Conservation (phyloP, 2,113 vertebrate species). For the Cyrtonyx montezumae region DNA sequence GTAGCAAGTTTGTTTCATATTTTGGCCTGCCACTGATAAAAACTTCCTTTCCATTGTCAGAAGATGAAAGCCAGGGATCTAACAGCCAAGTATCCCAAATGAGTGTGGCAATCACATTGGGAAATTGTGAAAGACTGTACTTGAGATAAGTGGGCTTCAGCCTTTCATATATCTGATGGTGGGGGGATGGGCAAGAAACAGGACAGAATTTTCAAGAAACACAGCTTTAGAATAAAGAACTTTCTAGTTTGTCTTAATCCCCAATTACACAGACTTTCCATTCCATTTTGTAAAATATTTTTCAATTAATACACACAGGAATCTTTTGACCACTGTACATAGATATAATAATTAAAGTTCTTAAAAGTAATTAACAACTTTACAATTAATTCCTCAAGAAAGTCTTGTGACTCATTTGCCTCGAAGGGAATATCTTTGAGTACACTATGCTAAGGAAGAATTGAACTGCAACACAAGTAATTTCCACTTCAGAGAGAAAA, state of each 20-base stretch:
- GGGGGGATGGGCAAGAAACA: not conserved
- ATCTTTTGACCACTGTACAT: not conserved
- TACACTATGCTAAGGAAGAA: not conserved
- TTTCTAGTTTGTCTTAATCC: not conserved
- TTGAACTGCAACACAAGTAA: not conserved
- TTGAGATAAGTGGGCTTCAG: slow-evolving; percentile 58
- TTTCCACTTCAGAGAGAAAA: not conserved
- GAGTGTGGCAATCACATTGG: slow-evolving; percentile 40
- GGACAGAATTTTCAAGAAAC: not conserved
- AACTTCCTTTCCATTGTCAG: slow-evolving; percentile 30
- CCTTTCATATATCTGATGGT: slow-evolving; percentile 36
- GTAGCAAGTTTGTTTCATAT: slow-evolving; percentile 46
- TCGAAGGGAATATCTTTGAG: not conserved
- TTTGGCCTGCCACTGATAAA: not conserved
- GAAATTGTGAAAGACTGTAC: slow-evolving; percentile 48
- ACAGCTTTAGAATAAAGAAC: not conserved
- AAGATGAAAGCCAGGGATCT: slow-evolving; percentile 60
- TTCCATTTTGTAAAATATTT: not conserved
- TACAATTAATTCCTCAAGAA: not conserved
- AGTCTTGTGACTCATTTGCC: not conserved
- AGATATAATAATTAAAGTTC: not conserved
- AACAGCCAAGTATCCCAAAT: slow-evolving; percentile 57
- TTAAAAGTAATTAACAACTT: not conserved
- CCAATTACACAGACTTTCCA: not conserved
- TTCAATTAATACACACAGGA: not conserved